Base-by-base conservation (phyloP, 2,113 vertebrate genomes). In the Pteronura brasiliensis region DNA sequence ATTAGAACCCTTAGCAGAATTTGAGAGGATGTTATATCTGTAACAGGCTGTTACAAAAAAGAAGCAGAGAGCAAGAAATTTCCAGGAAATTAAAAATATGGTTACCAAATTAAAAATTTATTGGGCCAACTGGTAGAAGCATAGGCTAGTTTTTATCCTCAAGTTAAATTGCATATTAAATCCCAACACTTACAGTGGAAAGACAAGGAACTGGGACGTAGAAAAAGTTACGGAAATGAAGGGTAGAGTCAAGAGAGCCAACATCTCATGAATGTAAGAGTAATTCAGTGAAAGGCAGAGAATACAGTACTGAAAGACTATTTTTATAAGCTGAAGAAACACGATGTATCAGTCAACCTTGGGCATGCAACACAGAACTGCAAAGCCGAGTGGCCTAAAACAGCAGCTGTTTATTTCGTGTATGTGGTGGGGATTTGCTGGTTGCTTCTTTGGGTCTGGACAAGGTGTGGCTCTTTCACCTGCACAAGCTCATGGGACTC, bases 41-140 rank as follows among this genome's bases (percentile, higher is more conserved):
- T 79, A 84, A 44, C 29, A 87, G 83, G 3, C 20, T 72, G 23
- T 79, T 34, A n/a, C 47, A 39, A 83, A 42, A 93, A 67, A 95
- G 21, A 55, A 71, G 47, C 71, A 93, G 59, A 59, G 47, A 79
- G 89, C 6, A 91, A 95, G 44, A 92, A 93, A 36, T 74, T 49
- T 83, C 59, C 63, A 83, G n/a, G 79, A 92, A 96, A 84, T 93
- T 96, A 91, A 74, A 97, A 86, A 47, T 88, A 67, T 63, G 49
- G 92, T 77, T 88, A 63, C 20, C 29, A 52, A 83, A 82, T 82
- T 93, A 81, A 90, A 90, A 83, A 59, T 44, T 49, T 92, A 55
- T 49, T 76, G 34, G 55, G n/a, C n/a, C 39, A 52, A 25, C 11
- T 72, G 6, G 57, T 42, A 67, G 49, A 71, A 86, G 21, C 18